Evolutionary conservation across 2,113 vertebrate species (phyloP), one percentile per base, ranked within the genome.

Genomic region (Notiomystis cincta): DNA sequence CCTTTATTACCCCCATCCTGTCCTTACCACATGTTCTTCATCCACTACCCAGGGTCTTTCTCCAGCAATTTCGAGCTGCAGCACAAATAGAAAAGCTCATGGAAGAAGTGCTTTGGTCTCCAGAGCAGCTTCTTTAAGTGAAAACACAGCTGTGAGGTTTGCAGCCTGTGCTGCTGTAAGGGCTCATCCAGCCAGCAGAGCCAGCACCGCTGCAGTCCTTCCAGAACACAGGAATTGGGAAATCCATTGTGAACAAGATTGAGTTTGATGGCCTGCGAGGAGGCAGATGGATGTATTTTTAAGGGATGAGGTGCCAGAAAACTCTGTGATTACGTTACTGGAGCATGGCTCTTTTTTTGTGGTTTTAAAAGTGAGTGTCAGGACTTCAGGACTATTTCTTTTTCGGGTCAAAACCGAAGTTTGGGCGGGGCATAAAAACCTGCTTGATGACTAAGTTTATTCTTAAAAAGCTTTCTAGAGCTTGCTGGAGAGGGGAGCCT

Each of bases 211-310:
- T 78, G 42, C 89, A 92, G 94, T 48, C 95, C 86, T 97, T 97
- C 97, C 98, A 98, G 87, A 97, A 90, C 73, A 45, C 93, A 97
- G 94, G 96, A 97, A 95, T 97, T 42, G 95, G 97, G 98, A 97
- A 95, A 97, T 98, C 98, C 97, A 95, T 95, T 95, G 96, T 87
- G 98, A 97, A 96, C 97, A 92, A 96, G 96, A 89, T 95, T 97
- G 89, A 97, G 95, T 96, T 97, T 94, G 98, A 96, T 94, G 96
- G 93, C 81, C 93, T 97, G 96, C 42, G 89, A 96, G 97, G 94
- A 97, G 97, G 97, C 95, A 97, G 97, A 97, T 98, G 97, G 97
- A 98, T 98, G 98, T 98, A 98, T 98, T 98, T 98, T 98, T 98
- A 98, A 97, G 97, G 96, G 79, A 96, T 71, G 6, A 94, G 87